These are phyloP conservation scores for Rhizomys pruinosus DNA, from an alignment of 2,113 vertebrate genomes.

Conservation along the genomic window DNA sequence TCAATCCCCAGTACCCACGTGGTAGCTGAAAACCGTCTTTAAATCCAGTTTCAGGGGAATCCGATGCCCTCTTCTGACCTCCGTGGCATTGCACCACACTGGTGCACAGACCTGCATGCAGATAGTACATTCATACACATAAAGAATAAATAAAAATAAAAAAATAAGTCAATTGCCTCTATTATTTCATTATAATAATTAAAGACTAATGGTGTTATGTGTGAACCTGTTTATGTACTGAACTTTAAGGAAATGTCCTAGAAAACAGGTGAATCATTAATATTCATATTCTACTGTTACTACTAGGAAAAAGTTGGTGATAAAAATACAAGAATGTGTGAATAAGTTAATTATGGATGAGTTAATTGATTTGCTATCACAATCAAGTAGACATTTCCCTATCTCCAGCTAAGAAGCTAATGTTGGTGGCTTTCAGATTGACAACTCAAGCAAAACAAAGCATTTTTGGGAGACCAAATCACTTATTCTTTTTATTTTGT, in stretches of 20 bases:
- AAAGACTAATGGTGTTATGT: neutral
- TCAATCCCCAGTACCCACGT: too few relatives aligned
- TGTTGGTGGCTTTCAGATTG: neutral
- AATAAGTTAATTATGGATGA: neutral
- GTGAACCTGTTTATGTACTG: neutral
- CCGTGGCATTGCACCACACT: too few relatives aligned
- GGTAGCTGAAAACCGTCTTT: too few relatives aligned
- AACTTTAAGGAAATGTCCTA: constrained; percentile 3
- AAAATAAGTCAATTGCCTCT: neutral
- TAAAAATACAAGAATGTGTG: neutral
- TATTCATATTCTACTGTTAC: neutral
- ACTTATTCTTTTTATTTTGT: too few relatives aligned
- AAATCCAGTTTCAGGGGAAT: too few relatives aligned
- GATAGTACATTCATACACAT: too few relatives aligned
- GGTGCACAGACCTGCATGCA: too few relatives aligned
- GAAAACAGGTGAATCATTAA: neutral
- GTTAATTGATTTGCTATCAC: neutral
- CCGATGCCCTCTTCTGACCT: too few relatives aligned
- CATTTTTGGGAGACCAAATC: neutral
- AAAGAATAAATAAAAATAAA: too few relatives aligned
- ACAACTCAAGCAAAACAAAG: neutral
- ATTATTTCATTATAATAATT: neutral
- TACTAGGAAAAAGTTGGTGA: neutral
- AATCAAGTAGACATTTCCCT: neutral
- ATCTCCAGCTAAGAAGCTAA: neutral